Conservation (phyloP, 1,140 invertebrate species). For the Belonocnema kinseyi region DNA sequence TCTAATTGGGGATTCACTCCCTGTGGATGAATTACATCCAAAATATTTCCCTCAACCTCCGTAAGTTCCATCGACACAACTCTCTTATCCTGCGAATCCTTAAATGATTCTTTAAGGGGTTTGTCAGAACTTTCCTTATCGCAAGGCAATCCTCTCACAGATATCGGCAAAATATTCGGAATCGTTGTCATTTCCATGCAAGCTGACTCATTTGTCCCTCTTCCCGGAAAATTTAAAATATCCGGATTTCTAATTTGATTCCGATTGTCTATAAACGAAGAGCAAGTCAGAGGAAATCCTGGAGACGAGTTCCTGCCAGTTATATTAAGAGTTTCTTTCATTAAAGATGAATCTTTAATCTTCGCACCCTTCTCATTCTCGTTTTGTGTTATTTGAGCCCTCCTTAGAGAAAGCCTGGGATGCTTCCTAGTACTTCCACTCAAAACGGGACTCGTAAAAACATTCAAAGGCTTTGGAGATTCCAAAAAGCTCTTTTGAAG, state of each 20-base stretch:
- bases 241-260: slow-evolving; percentile 28
- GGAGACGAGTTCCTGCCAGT: slow-evolving; percentile 37
- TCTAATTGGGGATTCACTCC: too few relatives aligned
- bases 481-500: too few relatives aligned
- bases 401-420: slow-evolving; percentile 21
- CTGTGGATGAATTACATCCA: not conserved
- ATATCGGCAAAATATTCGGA: slow-evolving; percentile 38
- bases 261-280: slow-evolving; percentile 54
- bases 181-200: slow-evolving; percentile 47
- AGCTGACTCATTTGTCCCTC: not conserved
- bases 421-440: slow-evolving; percentile 24
- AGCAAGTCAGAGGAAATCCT: slow-evolving; percentile 52
- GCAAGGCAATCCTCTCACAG: not conserved
- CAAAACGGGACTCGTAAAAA: slow-evolving; percentile 29
- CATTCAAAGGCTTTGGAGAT: not conserved
- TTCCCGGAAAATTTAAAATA: slow-evolving; percentile 17
- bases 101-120: slow-evolving; percentile 16
- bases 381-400: not conserved
- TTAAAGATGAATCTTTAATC: not conserved
- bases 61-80: slow-evolving; percentile 51
- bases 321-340: not conserved
- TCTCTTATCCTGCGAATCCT: slow-evolving; percentile 35
- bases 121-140: not conserved
- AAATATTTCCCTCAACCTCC: slow-evolving; percentile 38
- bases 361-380: not conserved